Evolutionary conservation across 2,113 vertebrate species (phyloP), one percentile per base, ranked within the genome.

Genomic region (Brachirus orientalis): DNA sequence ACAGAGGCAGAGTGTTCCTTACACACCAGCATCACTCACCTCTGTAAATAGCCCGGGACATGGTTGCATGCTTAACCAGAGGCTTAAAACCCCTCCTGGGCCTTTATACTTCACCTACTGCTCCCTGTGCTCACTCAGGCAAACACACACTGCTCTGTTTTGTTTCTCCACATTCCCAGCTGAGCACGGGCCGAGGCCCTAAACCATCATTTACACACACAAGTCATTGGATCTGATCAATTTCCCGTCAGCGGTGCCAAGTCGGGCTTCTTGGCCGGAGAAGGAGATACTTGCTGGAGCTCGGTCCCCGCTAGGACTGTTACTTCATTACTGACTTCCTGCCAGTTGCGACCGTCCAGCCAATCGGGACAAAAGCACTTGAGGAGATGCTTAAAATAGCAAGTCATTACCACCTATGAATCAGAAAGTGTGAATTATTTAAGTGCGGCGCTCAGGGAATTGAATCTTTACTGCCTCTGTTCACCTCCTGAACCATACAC

Each of bases 21-120:
- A 75, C 74, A 59, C 62, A 57, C 69, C 73, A 14, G 43, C 75
- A 80, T 84, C 80, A 85, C 86, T 86, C 82, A 89, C 71, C 38
- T 81, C 88, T 86, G 79, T 41, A 89, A 91, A 91, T 90, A 85
- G 89, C 72, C 59, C 44, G 10, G 62, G 69, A 87, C 79, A 80
- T 67, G 14, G 43, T 63, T 69, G 79, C 77, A 57, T 64, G 85
- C 68, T 85, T 63, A 76, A 82, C 85, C 63, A 70, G 69, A 62
- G 45, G 67, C 66, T 75, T 76, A 53, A 80, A 71, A 64, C 77
- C 63, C 63, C 72, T 78, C 57, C 46, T 40, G 77, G 47, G 83
- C 54, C 41, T 62, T 35, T 64, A 47, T 72, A 74, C 74, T 55
- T 77, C 69, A 82, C 51, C 53, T 18, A 9, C 38, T 41, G 59